Percentiles rank a stretch among this genome's conserved stretches.
phyloP scores from a whole-genome alignment of 2,888 invertebrate species.

The Rosalia funebris region DNA sequence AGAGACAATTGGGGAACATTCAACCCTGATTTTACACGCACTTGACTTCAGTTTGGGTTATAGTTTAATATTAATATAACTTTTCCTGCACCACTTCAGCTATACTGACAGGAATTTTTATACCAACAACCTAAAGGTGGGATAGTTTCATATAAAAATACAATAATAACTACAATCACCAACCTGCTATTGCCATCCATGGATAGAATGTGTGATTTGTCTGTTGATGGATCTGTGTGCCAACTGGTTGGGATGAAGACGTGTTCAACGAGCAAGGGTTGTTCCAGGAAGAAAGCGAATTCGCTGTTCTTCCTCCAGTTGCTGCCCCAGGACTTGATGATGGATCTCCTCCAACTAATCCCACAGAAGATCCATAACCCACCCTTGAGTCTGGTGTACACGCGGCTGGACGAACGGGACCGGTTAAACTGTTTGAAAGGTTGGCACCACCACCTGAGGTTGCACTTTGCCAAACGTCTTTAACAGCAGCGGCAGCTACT shows the following conservation, averaged over 20 bases:
- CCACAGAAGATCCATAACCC: slow-evolving; percentile 75
- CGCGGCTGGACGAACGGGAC: slow-evolving; percentile 83
- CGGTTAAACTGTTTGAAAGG: slow-evolving; percentile 71
- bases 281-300: slow-evolving; percentile 81
- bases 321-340: slow-evolving; percentile 79
- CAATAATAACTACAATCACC: slow-evolving; percentile 68
- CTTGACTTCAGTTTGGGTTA: slow-evolving; percentile 65
- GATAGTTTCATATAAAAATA: slow-evolving; percentile 21
- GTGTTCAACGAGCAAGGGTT: slow-evolving; percentile 89
- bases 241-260: slow-evolving; percentile 79
- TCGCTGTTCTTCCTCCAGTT: slow-evolving; percentile 67
- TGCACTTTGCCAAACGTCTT: slow-evolving; percentile 77
- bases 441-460: slow-evolving; percentile 73
- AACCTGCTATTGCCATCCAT: slow-evolving; percentile 99
- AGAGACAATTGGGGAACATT: slow-evolving; percentile 59
- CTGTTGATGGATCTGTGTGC: slow-evolving; percentile 89
- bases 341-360: slow-evolving; percentile 80
- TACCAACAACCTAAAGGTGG: slow-evolving; percentile 30
- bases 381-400: slow-evolving; percentile 89
- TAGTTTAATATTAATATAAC: slow-evolving; percentile 59
- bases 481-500: slow-evolving; percentile 73
- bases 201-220: slow-evolving; percentile 95
- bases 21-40: slow-evolving; percentile 70
- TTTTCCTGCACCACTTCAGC: slow-evolving; percentile 44
- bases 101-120: slow-evolving; percentile 33